Conservation (phyloP, 2,888 invertebrate species). For the Agrilus biguttatus region DNA sequence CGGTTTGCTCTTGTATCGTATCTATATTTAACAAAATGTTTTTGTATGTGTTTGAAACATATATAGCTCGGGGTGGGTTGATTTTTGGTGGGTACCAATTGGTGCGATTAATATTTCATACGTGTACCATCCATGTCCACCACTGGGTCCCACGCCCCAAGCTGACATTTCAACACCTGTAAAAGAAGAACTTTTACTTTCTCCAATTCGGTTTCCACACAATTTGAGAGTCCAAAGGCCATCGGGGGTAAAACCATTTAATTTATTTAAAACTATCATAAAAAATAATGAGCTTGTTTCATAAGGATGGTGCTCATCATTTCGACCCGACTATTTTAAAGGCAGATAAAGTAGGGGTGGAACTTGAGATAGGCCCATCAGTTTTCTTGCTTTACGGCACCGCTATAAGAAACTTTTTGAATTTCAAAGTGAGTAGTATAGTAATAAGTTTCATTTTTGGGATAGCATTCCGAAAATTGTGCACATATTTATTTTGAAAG, state of each 20-base stretch:
- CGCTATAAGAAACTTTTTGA: constrained; percentile 75
- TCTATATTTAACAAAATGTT: not conserved
- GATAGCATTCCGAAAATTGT: not conserved
- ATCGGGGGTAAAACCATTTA: constrained; percentile 16
- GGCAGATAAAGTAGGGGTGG: constrained; percentile 81
- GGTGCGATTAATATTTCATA: constrained; percentile 84
- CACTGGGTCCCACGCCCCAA: constrained; percentile 74
- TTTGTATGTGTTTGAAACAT: constrained; percentile 4
- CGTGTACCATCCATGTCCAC: constrained; percentile 84
- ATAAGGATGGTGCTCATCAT: constrained; percentile 47
- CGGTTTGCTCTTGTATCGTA: not conserved
- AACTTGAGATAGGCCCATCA: constrained; percentile 89
- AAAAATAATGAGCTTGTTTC: constrained; percentile 8
- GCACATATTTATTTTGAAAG: constrained; percentile 26
- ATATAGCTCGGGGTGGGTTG: constrained; percentile 78
- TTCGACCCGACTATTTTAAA: constrained; percentile 79
- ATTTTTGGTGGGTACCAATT: constrained; percentile 93
- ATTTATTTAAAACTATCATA: not conserved
- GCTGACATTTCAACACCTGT: constrained; percentile 89
- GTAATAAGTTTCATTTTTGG: not conserved
- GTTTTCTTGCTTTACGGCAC: constrained; percentile 85
- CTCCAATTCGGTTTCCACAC: constrained; percentile 81
- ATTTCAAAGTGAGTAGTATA: constrained; percentile 47
- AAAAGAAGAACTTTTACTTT: constrained; percentile 81
- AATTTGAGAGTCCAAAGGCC: constrained; percentile 32